These are phyloP conservation scores for Speoplatyrhinus poulsoni DNA, from an alignment of 2,113 vertebrate genomes.

Conservation along the genomic window DNA sequence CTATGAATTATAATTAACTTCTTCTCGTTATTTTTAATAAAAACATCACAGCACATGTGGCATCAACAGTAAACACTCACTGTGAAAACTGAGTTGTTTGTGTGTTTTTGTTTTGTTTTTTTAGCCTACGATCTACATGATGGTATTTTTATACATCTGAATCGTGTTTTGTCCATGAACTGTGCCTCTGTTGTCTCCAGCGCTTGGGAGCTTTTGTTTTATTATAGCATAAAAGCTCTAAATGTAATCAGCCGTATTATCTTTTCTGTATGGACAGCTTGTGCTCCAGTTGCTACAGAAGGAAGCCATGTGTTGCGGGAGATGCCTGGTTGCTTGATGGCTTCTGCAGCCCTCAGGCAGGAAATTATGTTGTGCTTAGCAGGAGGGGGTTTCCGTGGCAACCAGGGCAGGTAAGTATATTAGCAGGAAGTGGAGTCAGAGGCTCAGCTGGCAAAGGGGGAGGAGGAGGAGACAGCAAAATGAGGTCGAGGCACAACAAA, in stretches of 20 bases:
- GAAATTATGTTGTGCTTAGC: conserved; percentile 54
- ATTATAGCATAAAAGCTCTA: background rate
- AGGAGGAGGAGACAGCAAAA: conserved; percentile 37
- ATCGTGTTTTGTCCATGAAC: background rate
- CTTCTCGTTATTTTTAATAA: conserved; percentile 19
- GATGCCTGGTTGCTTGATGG: conserved; percentile 8
- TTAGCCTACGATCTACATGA: conserved; percentile 13
- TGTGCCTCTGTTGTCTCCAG: background rate
- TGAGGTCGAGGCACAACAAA: conserved; percentile 46
- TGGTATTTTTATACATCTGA: conserved; percentile 21
- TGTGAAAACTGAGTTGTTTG: background rate
- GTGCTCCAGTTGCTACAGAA: conserved; percentile 17
- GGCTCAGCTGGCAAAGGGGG: conserved; percentile 50
- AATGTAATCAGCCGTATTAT: background rate
- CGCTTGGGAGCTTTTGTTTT: background rate
- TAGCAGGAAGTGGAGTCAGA: conserved; percentile 65
- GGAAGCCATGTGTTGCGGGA: conserved; percentile 35
- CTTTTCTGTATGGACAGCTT: background rate
- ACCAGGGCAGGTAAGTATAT: conserved; percentile 70
- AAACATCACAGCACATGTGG: conserved; percentile 32
- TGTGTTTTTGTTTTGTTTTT: conserved; percentile 43
- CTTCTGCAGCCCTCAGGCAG: conserved; percentile 50
- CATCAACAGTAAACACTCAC: conserved; percentile 52
- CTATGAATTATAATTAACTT: conserved; percentile 56
- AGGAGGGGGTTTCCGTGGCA: conserved; percentile 63